A percentile compares a stretch with the other conserved stretches of the same genome.
Evolutionary conservation across 2,888 invertebrate species (phyloP).

Genomic region (Lottia scabra): DNA sequence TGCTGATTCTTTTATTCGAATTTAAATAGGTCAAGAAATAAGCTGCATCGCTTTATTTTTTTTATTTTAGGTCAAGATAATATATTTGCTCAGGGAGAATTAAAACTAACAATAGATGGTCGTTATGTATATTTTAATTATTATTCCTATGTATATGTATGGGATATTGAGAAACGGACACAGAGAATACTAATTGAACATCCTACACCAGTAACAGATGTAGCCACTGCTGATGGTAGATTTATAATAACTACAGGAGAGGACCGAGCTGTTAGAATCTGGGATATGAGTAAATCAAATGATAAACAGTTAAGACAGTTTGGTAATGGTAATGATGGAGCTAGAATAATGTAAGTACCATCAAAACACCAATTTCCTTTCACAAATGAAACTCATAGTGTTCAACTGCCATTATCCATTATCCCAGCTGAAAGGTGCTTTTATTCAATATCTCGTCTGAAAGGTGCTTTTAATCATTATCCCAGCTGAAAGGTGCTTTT

Average conservation of each 20-base stretch:
- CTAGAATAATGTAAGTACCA: not conserved
- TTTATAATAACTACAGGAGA: conserved; percentile 30
- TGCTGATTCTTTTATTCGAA: too few species aligned
- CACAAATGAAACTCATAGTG: too few species aligned
- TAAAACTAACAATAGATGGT: not conserved
- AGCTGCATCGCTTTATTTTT: too few species aligned
- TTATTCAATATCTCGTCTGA: too few species aligned
- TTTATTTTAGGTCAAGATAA: not conserved
- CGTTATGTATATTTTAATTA: not conserved
- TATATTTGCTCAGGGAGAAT: not conserved
- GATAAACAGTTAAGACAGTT: not conserved
- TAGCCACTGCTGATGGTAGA: conserved; percentile 11
- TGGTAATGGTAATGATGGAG: not conserved
- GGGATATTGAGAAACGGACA: not conserved
- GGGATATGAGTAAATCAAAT: conserved; percentile 23
- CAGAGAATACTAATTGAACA: not conserved
- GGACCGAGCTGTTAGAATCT: conserved; percentile 35
- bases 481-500: too few species aligned
- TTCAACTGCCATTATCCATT: too few species aligned
- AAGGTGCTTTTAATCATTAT: too few species aligned
- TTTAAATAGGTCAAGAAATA: too few species aligned
- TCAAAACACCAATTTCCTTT: too few species aligned
- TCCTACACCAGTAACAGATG: conserved; percentile 17
- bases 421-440: too few species aligned
- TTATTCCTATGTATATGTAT: not conserved